A percentile compares a stretch with the other conserved stretches of the same genome.
phyloP scores from a whole-genome alignment of 2,888 invertebrate genomes.

The Tinea trinotella region DNA sequence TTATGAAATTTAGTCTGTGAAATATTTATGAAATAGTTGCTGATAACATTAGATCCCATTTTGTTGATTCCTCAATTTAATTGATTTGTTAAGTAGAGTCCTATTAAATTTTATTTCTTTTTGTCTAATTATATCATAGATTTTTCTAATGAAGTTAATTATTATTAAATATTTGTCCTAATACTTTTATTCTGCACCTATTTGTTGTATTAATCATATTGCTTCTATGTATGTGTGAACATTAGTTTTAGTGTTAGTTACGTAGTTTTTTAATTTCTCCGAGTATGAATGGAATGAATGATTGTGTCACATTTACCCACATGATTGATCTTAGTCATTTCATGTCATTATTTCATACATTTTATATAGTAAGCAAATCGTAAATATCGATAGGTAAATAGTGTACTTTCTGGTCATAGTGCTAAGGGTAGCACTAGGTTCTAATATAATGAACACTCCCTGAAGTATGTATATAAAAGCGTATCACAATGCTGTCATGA shows the following conservation, averaged over 20 bases:
- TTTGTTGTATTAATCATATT: background rate
- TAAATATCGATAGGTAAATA: constrained; percentile 33
- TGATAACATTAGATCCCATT: constrained; percentile 22
- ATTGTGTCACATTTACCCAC: constrained; percentile 50
- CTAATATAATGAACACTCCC: background rate
- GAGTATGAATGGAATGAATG: constrained; percentile 55
- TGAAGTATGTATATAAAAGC: too few relatives aligned
- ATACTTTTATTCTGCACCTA: constrained; percentile 9
- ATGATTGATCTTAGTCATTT: constrained; percentile 29
- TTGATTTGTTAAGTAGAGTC: constrained; percentile 16
- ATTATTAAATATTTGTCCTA: constrained; percentile 6
- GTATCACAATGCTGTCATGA: background rate
- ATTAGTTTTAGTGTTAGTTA: background rate
- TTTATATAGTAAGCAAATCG: background rate
- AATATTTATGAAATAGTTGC: constrained; percentile 65
- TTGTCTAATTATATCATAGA: constrained; percentile 13
- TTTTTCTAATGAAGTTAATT: constrained; percentile 2
- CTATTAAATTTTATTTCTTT: constrained; percentile 14
- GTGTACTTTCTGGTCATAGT: constrained; percentile 70
- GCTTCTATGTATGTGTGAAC: constrained; percentile 9
- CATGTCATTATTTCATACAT: constrained; percentile 38
- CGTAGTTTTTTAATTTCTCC: background rate
- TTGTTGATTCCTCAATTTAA: constrained; percentile 3
- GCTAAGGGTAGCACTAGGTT: constrained; percentile 30
- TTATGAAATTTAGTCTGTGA: constrained; percentile 51